Evolutionary conservation across 2,113 vertebrate genomes (phyloP).

Genomic region (Oncorhynchus mykiss): DNA sequence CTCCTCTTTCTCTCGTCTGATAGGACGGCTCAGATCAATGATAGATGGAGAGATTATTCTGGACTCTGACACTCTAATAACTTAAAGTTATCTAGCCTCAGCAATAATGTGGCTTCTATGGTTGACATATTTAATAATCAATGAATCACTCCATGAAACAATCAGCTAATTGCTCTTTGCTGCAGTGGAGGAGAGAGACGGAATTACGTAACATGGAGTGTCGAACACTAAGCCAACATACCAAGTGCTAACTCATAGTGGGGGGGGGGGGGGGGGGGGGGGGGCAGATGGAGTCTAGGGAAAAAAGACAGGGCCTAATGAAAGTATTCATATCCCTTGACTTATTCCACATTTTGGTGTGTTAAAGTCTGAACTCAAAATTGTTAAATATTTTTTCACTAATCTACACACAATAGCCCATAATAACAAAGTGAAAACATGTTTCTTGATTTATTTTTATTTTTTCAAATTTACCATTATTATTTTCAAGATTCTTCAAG

Average conservation of each 20-base stretch:
- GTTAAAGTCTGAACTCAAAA: no score
- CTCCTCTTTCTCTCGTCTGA: neutral
- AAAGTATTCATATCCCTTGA: no score
- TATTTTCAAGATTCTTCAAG: no score
- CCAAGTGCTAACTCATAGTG: neutral
- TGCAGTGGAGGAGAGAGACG: neutral
- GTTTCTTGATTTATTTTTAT: no score
- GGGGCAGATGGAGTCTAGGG: no score
- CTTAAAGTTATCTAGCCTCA: neutral
- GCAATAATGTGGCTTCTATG: neutral
- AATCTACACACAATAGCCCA: no score
- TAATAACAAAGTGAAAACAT: no score
- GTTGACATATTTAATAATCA: conserved; percentile 20
- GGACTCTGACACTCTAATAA: neutral
- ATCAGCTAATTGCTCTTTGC: conserved; percentile 23
- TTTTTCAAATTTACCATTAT: no score
- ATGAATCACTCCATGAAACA: conserved; percentile 28
- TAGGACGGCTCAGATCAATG: neutral
- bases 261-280: no score
- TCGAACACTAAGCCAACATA: conserved; percentile 1
- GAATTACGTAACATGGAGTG: neutral
- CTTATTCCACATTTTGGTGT: no score
- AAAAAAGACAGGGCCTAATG: no score
- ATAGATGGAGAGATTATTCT: neutral
- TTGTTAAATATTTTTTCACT: no score